A percentile compares a stretch with the other conserved stretches of the same genome.
These are phyloP conservation scores for Chironomus riparius DNA, from an alignment of 2,888 invertebrate genomes.

Conservation along the genomic window DNA sequence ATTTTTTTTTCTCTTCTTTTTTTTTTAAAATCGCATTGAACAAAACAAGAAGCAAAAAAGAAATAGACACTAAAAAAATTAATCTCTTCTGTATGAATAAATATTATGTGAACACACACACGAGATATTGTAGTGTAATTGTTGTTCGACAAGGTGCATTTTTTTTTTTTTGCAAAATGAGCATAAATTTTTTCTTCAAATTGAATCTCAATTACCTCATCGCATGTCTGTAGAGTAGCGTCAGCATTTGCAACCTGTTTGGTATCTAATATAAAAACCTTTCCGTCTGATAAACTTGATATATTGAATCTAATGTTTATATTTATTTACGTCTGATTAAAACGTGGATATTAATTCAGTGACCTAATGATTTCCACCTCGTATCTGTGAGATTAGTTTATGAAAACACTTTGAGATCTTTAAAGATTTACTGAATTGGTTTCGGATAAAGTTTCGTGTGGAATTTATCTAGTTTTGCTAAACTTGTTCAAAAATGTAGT, in stretches of 20 bases:
- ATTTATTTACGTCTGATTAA: no score
- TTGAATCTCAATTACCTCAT: background rate
- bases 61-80: background rate
- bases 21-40: no score
- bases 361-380: background rate
- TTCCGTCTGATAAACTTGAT: background rate
- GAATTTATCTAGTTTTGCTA: no score
- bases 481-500: no score
- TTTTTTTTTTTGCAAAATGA: background rate
- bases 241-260: conserved; percentile 8
- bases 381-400: no score
- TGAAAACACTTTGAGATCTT: no score
- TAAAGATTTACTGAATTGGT: no score
- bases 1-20: no score
- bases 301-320: background rate
- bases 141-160: background rate
- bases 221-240: background rate
- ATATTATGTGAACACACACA: background rate
- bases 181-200: background rate
- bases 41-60: background rate
- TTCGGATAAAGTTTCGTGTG: no score
- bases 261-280: background rate
- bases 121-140: background rate
- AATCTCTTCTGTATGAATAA: background rate
- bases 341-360: background rate